A percentile compares a stretch with the other conserved stretches of the same genome.
These are phyloP conservation scores for Neopipo cinnamomea DNA, from an alignment of 2,113 vertebrate genomes.

Conservation along the genomic window DNA sequence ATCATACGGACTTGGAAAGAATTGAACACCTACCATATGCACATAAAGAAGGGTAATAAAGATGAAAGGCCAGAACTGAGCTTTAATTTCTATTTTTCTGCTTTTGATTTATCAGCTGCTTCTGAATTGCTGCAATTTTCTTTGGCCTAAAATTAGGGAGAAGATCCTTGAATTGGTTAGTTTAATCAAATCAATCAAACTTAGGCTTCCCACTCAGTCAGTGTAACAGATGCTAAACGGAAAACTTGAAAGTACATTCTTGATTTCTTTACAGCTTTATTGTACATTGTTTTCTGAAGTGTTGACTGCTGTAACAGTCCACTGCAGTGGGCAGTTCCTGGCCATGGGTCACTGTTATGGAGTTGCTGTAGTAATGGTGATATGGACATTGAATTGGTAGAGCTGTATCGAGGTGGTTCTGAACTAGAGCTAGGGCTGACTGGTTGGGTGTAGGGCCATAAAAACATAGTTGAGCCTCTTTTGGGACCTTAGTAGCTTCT, in stretches of 20 bases:
- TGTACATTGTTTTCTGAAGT: not conserved
- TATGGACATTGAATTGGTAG: not conserved
- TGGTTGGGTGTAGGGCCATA: not conserved
- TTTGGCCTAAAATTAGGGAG: conserved; percentile 22
- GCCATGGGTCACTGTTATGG: not conserved
- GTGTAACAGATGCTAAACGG: not conserved
- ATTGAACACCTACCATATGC: conserved; percentile 42
- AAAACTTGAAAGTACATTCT: not conserved
- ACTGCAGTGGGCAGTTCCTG: not conserved
- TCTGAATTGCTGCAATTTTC: conserved; percentile 3
- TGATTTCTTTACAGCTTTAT: not conserved
- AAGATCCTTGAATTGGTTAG: not conserved
- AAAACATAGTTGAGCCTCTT: not conserved
- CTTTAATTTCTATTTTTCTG: conserved; percentile 52
- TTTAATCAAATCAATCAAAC: not conserved
- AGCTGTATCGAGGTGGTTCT: not conserved
- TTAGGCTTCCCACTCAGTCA: not conserved
- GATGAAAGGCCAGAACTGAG: conserved; percentile 37
- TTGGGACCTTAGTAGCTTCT: not conserved
- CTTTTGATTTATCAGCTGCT: conserved; percentile 57
- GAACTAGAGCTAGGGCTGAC: not conserved
- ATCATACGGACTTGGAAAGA: not conserved
- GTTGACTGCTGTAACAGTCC: not conserved
- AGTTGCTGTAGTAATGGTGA: not conserved
- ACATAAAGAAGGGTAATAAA: conserved; percentile 46